Percentiles rank a stretch among this genome's conserved stretches.
These are phyloP conservation scores for Eristalis tenax DNA, from an alignment of 2,888 invertebrate species.

Conservation along the genomic window DNA sequence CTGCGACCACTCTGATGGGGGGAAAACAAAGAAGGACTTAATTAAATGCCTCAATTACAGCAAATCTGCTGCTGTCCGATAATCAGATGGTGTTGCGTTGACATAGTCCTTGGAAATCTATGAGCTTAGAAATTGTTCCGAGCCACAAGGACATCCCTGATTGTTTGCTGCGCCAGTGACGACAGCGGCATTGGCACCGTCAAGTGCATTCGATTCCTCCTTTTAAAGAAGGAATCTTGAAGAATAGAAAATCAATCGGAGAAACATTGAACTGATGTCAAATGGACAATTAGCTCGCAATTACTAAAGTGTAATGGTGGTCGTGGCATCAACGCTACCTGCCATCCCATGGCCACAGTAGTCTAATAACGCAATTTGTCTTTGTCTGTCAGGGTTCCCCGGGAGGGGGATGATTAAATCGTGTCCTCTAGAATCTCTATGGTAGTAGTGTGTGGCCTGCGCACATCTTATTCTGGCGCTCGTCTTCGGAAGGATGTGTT, in stretches of 20 bases:
- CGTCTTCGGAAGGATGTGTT: background rate
- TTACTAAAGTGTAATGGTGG: conserved; percentile 44
- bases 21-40: conserved; percentile 16
- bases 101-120: conserved; percentile 9
- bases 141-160: background rate
- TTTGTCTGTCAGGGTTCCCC: conserved; percentile 27
- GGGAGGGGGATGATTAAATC: conserved; percentile 26
- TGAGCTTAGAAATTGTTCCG: conserved; percentile 21
- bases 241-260: conserved; percentile 36
- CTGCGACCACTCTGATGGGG: background rate
- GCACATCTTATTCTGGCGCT: conserved; percentile 7
- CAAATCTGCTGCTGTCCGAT: conserved; percentile 19
- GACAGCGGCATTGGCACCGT: background rate
- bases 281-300: conserved; percentile 61
- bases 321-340: conserved; percentile 5
- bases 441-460: background rate
- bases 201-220: conserved; percentile 7
- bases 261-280: conserved; percentile 23
- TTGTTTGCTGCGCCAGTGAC: background rate
- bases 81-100: conserved; percentile 11
- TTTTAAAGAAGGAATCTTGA: background rate
- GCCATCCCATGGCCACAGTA: conserved; percentile 5
- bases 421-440: background rate
- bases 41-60: conserved; percentile 42
- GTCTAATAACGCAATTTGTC: conserved; percentile 55